Evolutionary conservation across 2,113 vertebrate genomes (phyloP), one percentile per base, ranked within the genome.

Genomic region (Merops nubicus): DNA sequence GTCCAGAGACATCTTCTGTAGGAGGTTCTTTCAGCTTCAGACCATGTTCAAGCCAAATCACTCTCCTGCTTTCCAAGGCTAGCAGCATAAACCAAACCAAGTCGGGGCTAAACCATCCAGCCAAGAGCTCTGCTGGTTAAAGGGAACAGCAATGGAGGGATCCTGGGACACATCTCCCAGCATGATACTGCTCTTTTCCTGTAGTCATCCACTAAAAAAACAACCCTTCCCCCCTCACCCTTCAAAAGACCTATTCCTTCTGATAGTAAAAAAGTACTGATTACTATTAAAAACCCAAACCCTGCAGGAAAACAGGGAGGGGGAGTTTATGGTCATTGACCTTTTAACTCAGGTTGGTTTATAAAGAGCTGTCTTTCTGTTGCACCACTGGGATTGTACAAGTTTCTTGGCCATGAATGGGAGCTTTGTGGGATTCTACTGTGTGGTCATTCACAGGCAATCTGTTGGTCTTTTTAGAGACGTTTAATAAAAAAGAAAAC

Each of bases 391-490:
- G 96, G 96, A 96, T 96, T 96, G 95, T 95, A 91, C 92, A 92
- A 73, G 81, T 97, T 96, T 94, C 77, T 97, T 87, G 95, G 91
- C 94, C 63, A 83, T 98, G 98, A 98, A 98, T 98, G 73, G 97
- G 81, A 92, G 94, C 97, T 97, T 98, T 98, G 97, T 98, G 89
- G 95, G 91, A 92, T 89, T 96, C 95, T 53, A 95, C 97, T 98
- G 97, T 97, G 97, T 97, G 96, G 96, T 98, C 97, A 97, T 98
- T 98, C 97, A 98, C 80, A 6, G 62, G 81, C 91, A 95, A 97
- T 97, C 96, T 97, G 97, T 97, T 97, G 95, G 96, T 63, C 94
- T 89, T 96, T 98, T 97, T 96, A 96, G 96, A 95, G 83, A 89
- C 8, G 3, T 95, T 97, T 88, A 93, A 95, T 94, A 95, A 96